Evolutionary conservation across 2,888 invertebrate species (phyloP), one percentile per base, ranked within the genome.

Genomic region (Cenopis cana): DNA sequence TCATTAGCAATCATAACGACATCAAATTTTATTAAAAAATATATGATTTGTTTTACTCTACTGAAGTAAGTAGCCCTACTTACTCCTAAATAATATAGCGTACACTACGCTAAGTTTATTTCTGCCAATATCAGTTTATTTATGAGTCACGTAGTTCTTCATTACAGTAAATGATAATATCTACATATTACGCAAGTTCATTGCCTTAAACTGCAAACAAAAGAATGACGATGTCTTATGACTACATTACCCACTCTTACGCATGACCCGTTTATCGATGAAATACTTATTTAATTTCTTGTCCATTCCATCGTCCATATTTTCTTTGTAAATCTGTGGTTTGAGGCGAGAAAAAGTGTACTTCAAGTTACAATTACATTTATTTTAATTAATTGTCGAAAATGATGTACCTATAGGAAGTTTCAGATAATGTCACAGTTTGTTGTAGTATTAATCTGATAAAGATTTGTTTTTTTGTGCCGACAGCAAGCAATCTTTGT

Each of bases 191-290:
- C 62, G 36, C 11, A 52, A 54, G 38, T 38, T 36, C 62, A 24
- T 54, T 38, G 38, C 62, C 62, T 38, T 64, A 64, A 54, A 64
- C 52, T 10, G 52, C 52, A 64, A 64, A 64, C 64, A 64, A 64
- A 64, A 38, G 38, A 64, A 5, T 64, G 64, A 54, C 36, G 18
- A 33, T 24, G 38, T 3, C 52, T 14, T 20, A 20, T 55, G 55
- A 14, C n/a, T 24, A 29, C 9, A 14, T 29, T 41, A 41, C 41
- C 14, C 4, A n/a, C 46, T 46, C n/a, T 46, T 46, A 46, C 10
- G n/a, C 55, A 29, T 55, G 29, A n/a, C 29, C 55, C 14, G n/a
- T n/a, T 20, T 20, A 55, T 6, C 12, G 9, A 12, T 12, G 55
- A 29, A 55, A 33, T 33, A 55, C n/a, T n/a, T n/a, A 14, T 46